phyloP scores from a whole-genome alignment of 2,888 invertebrate genomes.

The Meganola albula region DNA sequence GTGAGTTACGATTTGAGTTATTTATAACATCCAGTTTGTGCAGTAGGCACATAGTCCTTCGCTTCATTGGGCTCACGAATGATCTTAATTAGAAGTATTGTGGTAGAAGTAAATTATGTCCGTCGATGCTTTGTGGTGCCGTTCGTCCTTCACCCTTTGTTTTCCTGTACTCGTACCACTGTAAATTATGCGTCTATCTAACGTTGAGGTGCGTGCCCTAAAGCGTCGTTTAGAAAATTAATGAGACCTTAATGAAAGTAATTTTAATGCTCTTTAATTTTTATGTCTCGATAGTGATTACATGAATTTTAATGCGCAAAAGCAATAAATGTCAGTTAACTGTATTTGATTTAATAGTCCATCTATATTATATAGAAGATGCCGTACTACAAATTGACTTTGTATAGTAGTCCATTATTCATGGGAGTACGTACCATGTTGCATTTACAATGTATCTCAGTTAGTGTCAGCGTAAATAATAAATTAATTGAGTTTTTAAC shows the following conservation, averaged over 20 bases:
- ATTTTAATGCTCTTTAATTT: slow-evolving; percentile 61
- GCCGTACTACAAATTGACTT: slow-evolving; percentile 49
- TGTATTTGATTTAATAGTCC: slow-evolving; percentile 51
- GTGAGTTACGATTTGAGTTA: slow-evolving; percentile 69
- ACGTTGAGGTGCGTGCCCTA: slow-evolving; percentile 47
- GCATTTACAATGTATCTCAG: slow-evolving; percentile 39
- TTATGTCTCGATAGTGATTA: slow-evolving; percentile 54
- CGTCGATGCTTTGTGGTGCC: slow-evolving; percentile 43
- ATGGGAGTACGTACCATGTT: slow-evolving; percentile 30
- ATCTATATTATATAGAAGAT: slow-evolving; percentile 45
- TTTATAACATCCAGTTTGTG: slow-evolving; percentile 70
- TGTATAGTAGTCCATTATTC: slow-evolving; percentile 41
- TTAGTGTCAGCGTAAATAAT: slow-evolving; percentile 40
- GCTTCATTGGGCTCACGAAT: slow-evolving; percentile 64
- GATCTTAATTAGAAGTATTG: slow-evolving; percentile 77
- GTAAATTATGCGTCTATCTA: slow-evolving; percentile 63
- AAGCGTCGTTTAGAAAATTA: slow-evolving; percentile 68
- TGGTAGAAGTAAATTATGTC: slow-evolving; percentile 62
- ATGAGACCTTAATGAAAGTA: slow-evolving; percentile 68
- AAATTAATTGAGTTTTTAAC: slow-evolving; percentile 33
- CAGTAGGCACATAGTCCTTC: slow-evolving; percentile 57
- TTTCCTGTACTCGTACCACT: slow-evolving; percentile 33
- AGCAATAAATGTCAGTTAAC: slow-evolving; percentile 56
- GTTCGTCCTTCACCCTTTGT: slow-evolving; percentile 28
- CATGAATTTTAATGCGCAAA: slow-evolving; percentile 65